Evolutionary conservation across 2,888 invertebrate genomes (phyloP).

Genomic region (Pedicia rivosa): DNA sequence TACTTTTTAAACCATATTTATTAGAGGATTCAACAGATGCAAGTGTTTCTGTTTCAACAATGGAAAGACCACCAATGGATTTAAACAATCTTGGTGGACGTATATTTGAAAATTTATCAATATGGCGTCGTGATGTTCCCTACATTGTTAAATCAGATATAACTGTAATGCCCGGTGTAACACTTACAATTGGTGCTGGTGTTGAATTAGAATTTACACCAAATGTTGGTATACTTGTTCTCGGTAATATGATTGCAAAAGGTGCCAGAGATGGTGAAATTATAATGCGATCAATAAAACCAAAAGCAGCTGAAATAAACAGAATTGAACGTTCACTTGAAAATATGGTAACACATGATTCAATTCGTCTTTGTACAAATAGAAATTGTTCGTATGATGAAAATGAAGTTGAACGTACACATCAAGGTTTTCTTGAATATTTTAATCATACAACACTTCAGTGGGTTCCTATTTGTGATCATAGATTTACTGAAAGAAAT

Average conservation of each 20-base stretch:
- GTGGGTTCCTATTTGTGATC: conserved; percentile 95
- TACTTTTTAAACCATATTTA: conserved; percentile 76
- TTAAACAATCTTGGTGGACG: conserved; percentile 62
- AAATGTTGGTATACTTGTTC: conserved; percentile 86
- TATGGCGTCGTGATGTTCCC: conserved; percentile 48
- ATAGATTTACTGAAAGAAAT: conserved; percentile 87
- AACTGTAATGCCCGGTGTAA: conserved; percentile 90
- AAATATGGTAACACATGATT: conserved; percentile 38
- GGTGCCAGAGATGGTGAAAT: conserved; percentile 65
- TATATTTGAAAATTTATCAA: conserved; percentile 44
- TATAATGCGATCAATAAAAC: conserved; percentile 47
- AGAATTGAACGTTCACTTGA: conserved; percentile 33
- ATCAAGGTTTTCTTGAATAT: conserved; percentile 85
- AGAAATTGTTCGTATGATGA: conserved; percentile 47
- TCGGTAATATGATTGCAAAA: conserved; percentile 74
- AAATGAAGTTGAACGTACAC: conserved; percentile 33
- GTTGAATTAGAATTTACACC: conserved; percentile 87
- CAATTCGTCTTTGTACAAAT: conserved; percentile 66
- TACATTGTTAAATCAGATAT: conserved; percentile 78
- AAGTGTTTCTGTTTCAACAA: conserved; percentile 55
- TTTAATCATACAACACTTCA: conserved; percentile 90
- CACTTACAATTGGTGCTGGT: conserved; percentile 72
- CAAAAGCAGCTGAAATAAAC: conserved; percentile 18
- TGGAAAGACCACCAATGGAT: conserved; percentile 38
- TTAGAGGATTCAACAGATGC: conserved; percentile 59